phyloP scores from a whole-genome alignment of 2,113 vertebrate species.

The Callaeas wilsoni region DNA sequence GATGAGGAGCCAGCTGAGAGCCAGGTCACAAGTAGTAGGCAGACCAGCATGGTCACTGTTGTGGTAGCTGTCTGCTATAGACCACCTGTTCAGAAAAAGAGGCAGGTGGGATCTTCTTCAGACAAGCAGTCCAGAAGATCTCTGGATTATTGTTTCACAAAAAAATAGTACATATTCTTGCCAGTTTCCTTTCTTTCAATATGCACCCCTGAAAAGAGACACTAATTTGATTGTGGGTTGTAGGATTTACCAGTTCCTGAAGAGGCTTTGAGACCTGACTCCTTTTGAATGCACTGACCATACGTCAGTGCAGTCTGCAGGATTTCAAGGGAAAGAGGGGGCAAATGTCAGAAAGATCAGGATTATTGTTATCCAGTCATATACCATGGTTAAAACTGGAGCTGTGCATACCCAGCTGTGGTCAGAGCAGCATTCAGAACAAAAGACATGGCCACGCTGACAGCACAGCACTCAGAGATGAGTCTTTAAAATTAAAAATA shows the following conservation, averaged over 20 bases:
- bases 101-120: background rate
- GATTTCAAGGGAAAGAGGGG: background rate
- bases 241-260: background rate
- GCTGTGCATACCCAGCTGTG: background rate
- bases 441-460: accelerated
- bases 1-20: background rate
- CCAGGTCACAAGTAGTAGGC: background rate
- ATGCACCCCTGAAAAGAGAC: background rate
- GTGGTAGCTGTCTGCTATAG: background rate
- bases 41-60: background rate
- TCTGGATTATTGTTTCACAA: background rate
- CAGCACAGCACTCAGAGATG: background rate
- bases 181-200: background rate
- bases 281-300: background rate
- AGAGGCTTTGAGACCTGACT: background rate
- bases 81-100: background rate
- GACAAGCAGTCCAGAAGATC: background rate
- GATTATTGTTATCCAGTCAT: background rate
- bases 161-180: background rate
- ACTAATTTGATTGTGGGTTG: background rate
- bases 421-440: background rate
- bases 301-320: background rate
- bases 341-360: background rate
- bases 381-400: background rate
- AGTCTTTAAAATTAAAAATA: background rate